Conservation (phyloP, 2,888 invertebrate species). For the Carpatolechia fugitivella region DNA sequence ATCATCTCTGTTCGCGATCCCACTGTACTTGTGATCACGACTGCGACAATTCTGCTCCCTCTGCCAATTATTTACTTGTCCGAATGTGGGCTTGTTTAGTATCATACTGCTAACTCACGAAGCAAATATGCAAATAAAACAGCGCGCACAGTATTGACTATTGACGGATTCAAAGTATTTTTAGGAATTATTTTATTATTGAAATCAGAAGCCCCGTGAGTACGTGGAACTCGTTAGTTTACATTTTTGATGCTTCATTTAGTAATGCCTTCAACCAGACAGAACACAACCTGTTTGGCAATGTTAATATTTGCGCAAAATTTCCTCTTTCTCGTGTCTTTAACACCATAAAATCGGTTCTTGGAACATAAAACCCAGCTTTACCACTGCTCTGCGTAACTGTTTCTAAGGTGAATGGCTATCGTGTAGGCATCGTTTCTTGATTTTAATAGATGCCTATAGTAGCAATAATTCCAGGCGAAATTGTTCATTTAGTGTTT, state of each 20-base stretch:
- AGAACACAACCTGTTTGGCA: background rate
- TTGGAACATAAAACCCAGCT: background rate
- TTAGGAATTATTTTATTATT: no score
- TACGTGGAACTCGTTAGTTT: no score
- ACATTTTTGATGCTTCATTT: no score
- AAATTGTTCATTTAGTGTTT: background rate
- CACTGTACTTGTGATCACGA: constrained; percentile 13
- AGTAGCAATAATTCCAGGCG: background rate
- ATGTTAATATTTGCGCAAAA: background rate
- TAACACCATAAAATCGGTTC: background rate
- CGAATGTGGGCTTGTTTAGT: constrained; percentile 5
- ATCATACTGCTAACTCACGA: background rate
- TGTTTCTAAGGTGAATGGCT: no score
- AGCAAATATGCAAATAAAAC: background rate
- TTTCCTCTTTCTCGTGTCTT: background rate
- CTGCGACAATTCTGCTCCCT: background rate
- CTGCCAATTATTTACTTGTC: background rate
- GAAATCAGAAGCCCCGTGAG: no score
- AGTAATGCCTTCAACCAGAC: background rate
- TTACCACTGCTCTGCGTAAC: no score
- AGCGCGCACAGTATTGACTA: no score
- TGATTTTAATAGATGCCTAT: background rate
- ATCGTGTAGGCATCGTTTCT: background rate
- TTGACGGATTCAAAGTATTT: no score
- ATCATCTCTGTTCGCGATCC: background rate